Base-by-base conservation (phyloP, 1,140 invertebrate genomes). In the Frieseomelitta varia region DNA sequence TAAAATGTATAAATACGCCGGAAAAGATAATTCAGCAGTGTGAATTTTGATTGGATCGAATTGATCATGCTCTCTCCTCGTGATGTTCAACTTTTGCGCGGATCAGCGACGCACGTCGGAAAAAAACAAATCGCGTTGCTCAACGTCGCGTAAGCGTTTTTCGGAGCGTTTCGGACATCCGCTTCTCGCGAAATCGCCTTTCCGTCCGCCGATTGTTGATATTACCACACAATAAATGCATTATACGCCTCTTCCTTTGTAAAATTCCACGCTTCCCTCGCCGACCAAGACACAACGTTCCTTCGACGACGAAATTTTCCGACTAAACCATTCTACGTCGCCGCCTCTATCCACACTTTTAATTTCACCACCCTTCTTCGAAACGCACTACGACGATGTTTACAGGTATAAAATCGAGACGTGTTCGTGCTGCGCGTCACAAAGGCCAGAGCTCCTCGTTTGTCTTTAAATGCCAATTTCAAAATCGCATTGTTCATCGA, bases 101-200 rank as follows among this genome's bases (percentile, higher is more conserved):
- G 65, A 81, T 30, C 12, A 39, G 11, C 30, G 39, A 24, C 71
- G 74, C 80, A 69, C 68, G 34, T 65, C 51, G 56, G 21, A 68
- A 3, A 19, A n/a, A 39, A n/a, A 73, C 56, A 77, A 82, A 69
- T 63, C 47, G 53, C 56, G 53, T 63, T 63, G 56, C 71, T 73
- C 53, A 71, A 77, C 69, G 67, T 89, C 88, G 77, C 55, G 84
- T 76, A 89, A 86, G 19, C n/a, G 34, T 21, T 19, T 39, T 73
- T 17, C 47, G 15, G 55, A 30, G 47, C 67, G 55, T 0, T 34
- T 27, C 51, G 51, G 4, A 0, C 17, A 71, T 39, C 4, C 8
- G 55, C 17, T 88, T 77, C 75, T 82, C 77, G 56, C 34, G 21
- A 55, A 85, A 87, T 47, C 55, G 55, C 34, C 71, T 34, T 24